Base-by-base conservation (phyloP, 2,797 vertebrate species). In the Cryptoprocta ferox region DNA sequence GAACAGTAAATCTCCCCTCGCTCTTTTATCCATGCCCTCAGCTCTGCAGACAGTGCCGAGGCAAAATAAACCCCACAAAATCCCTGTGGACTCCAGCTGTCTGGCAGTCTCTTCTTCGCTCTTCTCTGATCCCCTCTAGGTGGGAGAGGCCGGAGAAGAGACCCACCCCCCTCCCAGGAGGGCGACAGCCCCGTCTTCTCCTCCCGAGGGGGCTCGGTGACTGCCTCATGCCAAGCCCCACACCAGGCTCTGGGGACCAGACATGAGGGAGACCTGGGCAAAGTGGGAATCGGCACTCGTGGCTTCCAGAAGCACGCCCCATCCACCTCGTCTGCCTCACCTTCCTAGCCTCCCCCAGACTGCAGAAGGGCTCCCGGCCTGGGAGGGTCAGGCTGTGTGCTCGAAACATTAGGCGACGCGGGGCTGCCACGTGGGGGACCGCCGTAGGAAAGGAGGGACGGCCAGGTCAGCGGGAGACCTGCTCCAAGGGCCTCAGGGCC, bases 21-120 rank as follows among this genome's bases (percentile, higher is more conserved):
- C 94, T 95, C 91, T 95, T 98, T 95, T 96, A 97, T 94, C 92
- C 97, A 97, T 89, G 78, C 10, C 81, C 59, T 97, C 65, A 83
- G 48, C 63, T 91, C 97, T 86, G 32, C 94, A 94, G 96, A 94
- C 30, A 4, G 85, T 11, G 76, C 56, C 16, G 56, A 94, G 53
- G 84, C 91, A 89, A 98, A 96, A 93, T 79, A 97, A 97, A 94
- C 70, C 79, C 89, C 26, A 65, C 61, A 26, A 61, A 96, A 94
- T 95, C 95, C 78, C 93, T 6, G 10, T 12, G 42, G 93, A n/a
- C 73, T 78, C 87, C 0, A 1, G 63, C 35, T 82, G 87, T 91
- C 92, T 92, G 32, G 37, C 24, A 32, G 85, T 18, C 70, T 89
- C 85, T 61, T 93, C 68, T 76, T 32, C 42, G 26, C 83, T 93